These are phyloP conservation scores for Sporophila hypoxantha DNA, from an alignment of 2,113 vertebrate species.

Conservation along the genomic window DNA sequence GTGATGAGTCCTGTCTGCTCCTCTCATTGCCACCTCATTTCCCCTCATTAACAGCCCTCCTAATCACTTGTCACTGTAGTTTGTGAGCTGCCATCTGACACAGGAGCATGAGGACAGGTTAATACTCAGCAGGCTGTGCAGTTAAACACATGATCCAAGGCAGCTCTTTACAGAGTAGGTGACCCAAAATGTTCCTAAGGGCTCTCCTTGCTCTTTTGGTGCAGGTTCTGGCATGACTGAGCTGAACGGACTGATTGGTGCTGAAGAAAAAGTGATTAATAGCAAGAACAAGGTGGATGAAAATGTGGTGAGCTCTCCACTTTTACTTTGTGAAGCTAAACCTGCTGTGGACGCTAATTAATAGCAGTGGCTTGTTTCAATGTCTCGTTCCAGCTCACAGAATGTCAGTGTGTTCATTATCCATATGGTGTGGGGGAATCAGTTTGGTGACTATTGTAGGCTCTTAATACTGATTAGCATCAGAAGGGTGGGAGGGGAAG, in stretches of 20 bases:
- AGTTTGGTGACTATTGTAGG: neutral
- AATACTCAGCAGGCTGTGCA: neutral
- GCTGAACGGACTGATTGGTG: constrained; percentile 84
- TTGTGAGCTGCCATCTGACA: neutral
- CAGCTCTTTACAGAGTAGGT: neutral
- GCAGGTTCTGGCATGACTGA: constrained; percentile 88
- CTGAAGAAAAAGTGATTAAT: constrained; percentile 91
- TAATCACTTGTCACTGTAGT: constrained; percentile 12
- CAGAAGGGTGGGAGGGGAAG: neutral
- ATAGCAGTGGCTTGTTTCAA: neutral
- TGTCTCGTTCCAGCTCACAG: neutral
- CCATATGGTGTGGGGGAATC: neutral
- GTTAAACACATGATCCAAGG: neutral
- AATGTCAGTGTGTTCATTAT: neutral
- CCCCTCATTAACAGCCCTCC: constrained; percentile 19
- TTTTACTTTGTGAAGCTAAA: neutral
- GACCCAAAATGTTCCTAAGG: neutral
- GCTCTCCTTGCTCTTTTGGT: neutral
- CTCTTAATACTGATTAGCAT: neutral
- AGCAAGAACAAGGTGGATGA: constrained; percentile 86
- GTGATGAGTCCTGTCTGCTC: neutral
- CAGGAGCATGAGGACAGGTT: neutral
- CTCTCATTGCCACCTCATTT: constrained; percentile 24
- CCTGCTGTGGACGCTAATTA: neutral
- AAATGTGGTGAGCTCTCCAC: constrained; percentile 81